Conservation (phyloP, 1,140 invertebrate species). For the Thereuonema tuberculata region DNA sequence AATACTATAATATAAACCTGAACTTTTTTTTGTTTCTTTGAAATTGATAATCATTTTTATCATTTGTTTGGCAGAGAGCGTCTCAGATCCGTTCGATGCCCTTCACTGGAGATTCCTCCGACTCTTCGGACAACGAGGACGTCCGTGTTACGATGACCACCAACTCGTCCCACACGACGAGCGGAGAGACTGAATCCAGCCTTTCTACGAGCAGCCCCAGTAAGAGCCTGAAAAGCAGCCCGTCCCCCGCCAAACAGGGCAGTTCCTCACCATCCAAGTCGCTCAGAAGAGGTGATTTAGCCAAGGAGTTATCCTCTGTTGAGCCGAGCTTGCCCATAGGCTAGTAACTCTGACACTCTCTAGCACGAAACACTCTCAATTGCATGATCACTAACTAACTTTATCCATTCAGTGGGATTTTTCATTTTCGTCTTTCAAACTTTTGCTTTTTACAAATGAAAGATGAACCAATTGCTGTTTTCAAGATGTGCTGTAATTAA, state of each 20-base stretch:
- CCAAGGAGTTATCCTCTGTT: neutral
- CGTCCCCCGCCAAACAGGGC: slow-evolving; percentile 60
- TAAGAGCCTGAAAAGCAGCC: slow-evolving; percentile 52
- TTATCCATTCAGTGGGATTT: too few relatives aligned
- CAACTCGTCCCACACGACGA: slow-evolving; percentile 28
- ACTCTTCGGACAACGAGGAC: slow-evolving; percentile 85
- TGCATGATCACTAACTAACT: too few relatives aligned
- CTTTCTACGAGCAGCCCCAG: slow-evolving; percentile 54
- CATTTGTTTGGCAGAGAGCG: slow-evolving; percentile 47
- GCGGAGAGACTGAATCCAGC: slow-evolving; percentile 38
- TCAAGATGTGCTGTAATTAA: too few relatives aligned
- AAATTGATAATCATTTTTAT: too few relatives aligned
- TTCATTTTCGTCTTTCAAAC: too few relatives aligned
- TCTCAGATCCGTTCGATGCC: slow-evolving; percentile 91
- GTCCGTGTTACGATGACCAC: slow-evolving; percentile 32
- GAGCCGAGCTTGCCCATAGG: neutral
- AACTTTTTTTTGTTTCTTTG: too few relatives aligned
- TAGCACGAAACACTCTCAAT: too few relatives aligned
- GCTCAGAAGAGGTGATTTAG: slow-evolving; percentile 41
- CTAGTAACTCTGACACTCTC: neutral
- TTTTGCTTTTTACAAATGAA: too few relatives aligned
- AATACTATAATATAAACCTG: too few relatives aligned
- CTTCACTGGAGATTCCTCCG: slow-evolving; percentile 86
- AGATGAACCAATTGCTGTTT: too few relatives aligned
- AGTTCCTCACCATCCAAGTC: slow-evolving; percentile 69